Conservation (phyloP, 2,113 vertebrate species). For the Picathartes gymnocephalus region DNA sequence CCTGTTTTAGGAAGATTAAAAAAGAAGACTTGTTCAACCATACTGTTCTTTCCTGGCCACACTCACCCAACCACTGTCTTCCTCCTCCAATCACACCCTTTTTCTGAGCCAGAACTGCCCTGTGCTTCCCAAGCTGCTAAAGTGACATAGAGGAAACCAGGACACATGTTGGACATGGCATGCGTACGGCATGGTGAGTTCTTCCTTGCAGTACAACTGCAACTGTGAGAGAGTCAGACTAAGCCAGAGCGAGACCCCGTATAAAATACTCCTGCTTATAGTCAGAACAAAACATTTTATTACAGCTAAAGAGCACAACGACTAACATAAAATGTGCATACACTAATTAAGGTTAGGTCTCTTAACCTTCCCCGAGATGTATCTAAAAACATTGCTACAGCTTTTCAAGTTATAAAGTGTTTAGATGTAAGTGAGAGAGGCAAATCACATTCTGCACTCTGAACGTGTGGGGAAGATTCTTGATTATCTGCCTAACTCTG, state of each 20-base stretch:
- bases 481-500: neutral
- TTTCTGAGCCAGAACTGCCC: neutral
- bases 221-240: neutral
- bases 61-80: neutral
- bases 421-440: neutral
- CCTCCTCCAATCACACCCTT: neutral
- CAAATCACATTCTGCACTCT: neutral
- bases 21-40: neutral
- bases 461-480: neutral
- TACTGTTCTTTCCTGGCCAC: neutral
- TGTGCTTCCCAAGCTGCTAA: neutral
- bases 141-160: neutral
- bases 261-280: neutral
- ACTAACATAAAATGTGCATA: neutral
- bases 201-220: neutral
- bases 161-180: fast-evolving
- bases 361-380: neutral
- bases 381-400: neutral
- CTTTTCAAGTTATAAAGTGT: neutral
- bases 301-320: neutral
- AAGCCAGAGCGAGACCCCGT: neutral
- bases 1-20: neutral
- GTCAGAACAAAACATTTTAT: neutral
- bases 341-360: neutral
- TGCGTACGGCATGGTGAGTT: neutral